Evolutionary conservation across 2,797 vertebrate genomes (phyloP).

Genomic region (Sylvia borin): DNA sequence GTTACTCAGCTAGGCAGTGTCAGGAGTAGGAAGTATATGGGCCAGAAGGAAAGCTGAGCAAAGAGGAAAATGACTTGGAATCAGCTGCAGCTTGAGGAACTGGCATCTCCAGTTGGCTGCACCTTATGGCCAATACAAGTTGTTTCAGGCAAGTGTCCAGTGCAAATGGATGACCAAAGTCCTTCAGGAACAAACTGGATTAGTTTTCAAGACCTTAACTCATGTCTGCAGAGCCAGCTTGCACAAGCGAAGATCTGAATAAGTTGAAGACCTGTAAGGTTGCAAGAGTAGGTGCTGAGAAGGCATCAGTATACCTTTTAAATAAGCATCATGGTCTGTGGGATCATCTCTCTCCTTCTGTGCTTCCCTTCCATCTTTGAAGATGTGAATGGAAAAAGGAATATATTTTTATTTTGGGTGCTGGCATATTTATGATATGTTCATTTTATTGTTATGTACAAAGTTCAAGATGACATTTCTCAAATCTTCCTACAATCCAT

Average conservation of each 20-base stretch:
- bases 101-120: neutral
- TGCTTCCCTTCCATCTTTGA: neutral
- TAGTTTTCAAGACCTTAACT: neutral
- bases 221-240: neutral
- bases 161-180: neutral
- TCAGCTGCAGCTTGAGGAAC: neutral
- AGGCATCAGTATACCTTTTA: neutral
- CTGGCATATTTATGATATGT: neutral
- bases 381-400: neutral
- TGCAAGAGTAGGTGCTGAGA: neutral
- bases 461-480: neutral
- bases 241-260: neutral
- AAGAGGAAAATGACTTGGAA: neutral
- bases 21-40: neutral
- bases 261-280: neutral
- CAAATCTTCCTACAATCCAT: neutral
- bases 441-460: neutral
- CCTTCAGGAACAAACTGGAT: neutral
- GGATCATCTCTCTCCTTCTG: neutral
- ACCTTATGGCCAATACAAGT: neutral
- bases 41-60: neutral
- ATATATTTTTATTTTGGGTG: neutral
- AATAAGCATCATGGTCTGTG: neutral
- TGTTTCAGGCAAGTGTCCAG: neutral
- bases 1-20: neutral